phyloP scores from a whole-genome alignment of 2,888 invertebrate species.

The Trachelus troglodyta region DNA sequence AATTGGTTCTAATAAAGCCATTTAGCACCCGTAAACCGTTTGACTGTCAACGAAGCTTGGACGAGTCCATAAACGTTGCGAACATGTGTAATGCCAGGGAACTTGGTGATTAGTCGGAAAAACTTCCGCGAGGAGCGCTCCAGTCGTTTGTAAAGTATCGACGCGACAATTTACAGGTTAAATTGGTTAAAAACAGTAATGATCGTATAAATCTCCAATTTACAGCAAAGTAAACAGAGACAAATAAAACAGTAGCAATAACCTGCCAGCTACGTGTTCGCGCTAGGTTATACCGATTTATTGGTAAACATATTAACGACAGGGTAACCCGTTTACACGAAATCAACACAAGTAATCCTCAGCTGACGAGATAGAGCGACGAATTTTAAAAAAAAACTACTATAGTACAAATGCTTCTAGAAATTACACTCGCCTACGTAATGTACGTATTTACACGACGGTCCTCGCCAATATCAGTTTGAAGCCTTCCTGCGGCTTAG shows the following conservation, averaged over 20 bases:
- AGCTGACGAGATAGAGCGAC: neutral
- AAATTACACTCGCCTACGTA: neutral
- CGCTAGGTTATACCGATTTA: neutral
- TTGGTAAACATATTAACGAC: neutral
- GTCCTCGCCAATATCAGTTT: neutral
- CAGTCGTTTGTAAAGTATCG: neutral
- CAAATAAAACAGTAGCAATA: neutral
- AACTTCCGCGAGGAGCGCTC: neutral
- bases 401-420: neutral
- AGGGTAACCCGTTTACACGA: neutral
- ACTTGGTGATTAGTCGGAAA: neutral
- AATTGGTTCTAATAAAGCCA: conserved; percentile 24
- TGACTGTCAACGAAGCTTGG: conserved; percentile 10
- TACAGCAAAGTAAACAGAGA: neutral
- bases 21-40: conserved; percentile 15
- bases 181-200: neutral
- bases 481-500: neutral
- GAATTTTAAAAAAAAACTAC: neutral
- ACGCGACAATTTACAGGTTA: neutral
- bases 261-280: neutral
- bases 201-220: neutral
- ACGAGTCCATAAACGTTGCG: neutral
- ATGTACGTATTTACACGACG: neutral
- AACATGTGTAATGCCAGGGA: neutral
- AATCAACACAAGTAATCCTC: neutral